Evolutionary conservation across 2,113 vertebrate species (phyloP), one percentile per base, ranked within the genome.

Genomic region (Phrynocephalus versicolor): DNA sequence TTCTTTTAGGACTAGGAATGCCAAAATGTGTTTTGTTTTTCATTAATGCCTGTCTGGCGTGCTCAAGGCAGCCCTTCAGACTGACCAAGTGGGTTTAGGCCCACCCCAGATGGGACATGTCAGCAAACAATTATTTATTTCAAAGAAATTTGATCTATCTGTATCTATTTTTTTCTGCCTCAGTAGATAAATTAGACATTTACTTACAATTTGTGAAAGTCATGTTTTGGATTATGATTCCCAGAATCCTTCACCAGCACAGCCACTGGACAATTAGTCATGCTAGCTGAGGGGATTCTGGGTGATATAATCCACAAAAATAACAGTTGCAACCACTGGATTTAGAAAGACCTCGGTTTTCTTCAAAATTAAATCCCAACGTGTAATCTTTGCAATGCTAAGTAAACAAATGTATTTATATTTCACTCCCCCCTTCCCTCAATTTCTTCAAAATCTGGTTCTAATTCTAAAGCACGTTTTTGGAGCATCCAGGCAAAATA

Each of bases 21-120:
- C 89, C 41, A 18, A 83, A 84, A 90, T 58, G 21, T 67, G 83
- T 39, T 80, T 93, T 88, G 33, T 80, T 51, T n/a, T 79, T 58
- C 45, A 58, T 81, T 71, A 91, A 85, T 90, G 55, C 41, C n/a
- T 85, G 18, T 0, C 0, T 37, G 30, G 33, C 51, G 19, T 82
- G 18, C 75, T 89, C 84, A 80, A 79, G 85, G 60, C 14, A 3
- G 14, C 1, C 83, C 82, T 86, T 10, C 35, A 73, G 77, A 84
- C 35, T 67, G 25, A n/a, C 7, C 0, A 6, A 41, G 69, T 79
- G 10, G 85, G 85, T 83, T 88, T 45, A 60, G 7, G 3, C 23
- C 13, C 37, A 1, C 33, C 51, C 10, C 79, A 25, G 30, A 30
- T 41, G 60, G n/a, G 55, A 25, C 15, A 37, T 58, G 51, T 15